Conservation (phyloP, 2,113 vertebrate genomes). For the Zingel zingel region DNA sequence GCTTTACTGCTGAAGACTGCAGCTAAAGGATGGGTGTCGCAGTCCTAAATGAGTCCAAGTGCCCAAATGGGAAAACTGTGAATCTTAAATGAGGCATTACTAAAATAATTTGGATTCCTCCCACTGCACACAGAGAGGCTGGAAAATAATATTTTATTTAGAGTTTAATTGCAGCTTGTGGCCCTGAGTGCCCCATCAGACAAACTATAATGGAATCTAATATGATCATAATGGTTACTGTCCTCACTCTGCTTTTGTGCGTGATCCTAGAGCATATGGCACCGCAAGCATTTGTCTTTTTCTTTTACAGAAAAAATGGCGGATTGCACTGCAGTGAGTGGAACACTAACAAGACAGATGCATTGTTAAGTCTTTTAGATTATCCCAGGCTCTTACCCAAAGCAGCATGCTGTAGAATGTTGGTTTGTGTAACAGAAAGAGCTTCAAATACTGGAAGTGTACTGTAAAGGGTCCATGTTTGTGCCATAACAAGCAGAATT, state of each 20-base stretch:
- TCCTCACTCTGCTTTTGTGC: slow-evolving; percentile 61
- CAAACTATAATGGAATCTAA: slow-evolving; percentile 76
- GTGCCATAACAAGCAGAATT: background rate
- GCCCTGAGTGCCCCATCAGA: slow-evolving; percentile 76
- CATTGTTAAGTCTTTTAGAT: slow-evolving; percentile 22
- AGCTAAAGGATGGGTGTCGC: slow-evolving; percentile 57
- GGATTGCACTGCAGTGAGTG: slow-evolving; percentile 4
- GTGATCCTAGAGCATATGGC: slow-evolving; percentile 60
- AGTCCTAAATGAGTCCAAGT: slow-evolving; percentile 69
- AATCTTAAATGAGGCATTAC: slow-evolving; percentile 77
- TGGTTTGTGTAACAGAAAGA: background rate
- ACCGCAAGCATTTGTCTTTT: slow-evolving; percentile 26
- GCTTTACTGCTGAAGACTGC: slow-evolving; percentile 61
- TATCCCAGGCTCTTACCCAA: background rate
- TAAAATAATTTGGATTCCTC: slow-evolving; percentile 75
- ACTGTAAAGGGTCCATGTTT: background rate
- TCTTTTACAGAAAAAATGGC: slow-evolving; percentile 40
- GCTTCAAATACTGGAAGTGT: background rate
- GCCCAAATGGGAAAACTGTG: slow-evolving; percentile 67
- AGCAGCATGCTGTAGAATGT: background rate
- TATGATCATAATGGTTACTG: slow-evolving; percentile 77
- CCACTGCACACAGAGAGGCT: slow-evolving; percentile 63
- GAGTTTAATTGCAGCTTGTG: slow-evolving; percentile 83
- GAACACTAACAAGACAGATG: slow-evolving; percentile 55
- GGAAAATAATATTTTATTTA: slow-evolving; percentile 82